Percentiles rank a stretch among this genome's conserved stretches.
Conservation (phyloP, 2,888 invertebrate species). For the Trachelus troglodyta region DNA sequence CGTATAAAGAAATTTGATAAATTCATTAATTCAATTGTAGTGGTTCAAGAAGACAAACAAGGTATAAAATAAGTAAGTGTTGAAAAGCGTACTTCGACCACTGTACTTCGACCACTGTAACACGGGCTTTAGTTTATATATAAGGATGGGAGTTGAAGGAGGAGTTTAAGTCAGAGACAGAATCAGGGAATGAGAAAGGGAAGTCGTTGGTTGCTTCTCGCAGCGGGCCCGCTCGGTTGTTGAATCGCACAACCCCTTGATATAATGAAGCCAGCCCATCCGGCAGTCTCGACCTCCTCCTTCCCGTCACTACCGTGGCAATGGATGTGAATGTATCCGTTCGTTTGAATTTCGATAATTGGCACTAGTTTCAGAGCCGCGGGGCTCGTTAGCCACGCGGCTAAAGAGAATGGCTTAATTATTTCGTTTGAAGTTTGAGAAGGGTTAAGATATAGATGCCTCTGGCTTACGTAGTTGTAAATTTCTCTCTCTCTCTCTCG, state of each 20-base stretch:
- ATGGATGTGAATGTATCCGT: slow-evolving; percentile 18
- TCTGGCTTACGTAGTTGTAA: slow-evolving; percentile 3
- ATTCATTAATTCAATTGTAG: neutral
- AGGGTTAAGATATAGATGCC: slow-evolving; percentile 38
- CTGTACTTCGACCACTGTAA: neutral
- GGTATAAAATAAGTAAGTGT: neutral
- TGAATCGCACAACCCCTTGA: slow-evolving; percentile 28
- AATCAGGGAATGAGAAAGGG: neutral
- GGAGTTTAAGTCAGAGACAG: neutral
- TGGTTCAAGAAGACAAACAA: neutral
- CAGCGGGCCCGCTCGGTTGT: slow-evolving; percentile 3
- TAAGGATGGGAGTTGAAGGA: neutral
- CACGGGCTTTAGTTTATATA: neutral
- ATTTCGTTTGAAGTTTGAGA: slow-evolving; percentile 64
- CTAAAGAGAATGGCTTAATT: slow-evolving; percentile 62
- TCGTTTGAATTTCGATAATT: slow-evolving; percentile 63
- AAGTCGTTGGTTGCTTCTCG: neutral
- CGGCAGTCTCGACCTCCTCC: slow-evolving; percentile 5
- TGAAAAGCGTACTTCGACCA: neutral
- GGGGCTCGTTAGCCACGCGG: slow-evolving; percentile 56
- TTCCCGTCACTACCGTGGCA: slow-evolving; percentile 12
- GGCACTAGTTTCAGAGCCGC: slow-evolving; percentile 55
- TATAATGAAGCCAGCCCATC: slow-evolving; percentile 35
- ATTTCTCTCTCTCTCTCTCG: too few relatives aligned
- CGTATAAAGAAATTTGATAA: neutral